Conservation (phyloP, 2,113 vertebrate species). For the Rhabdornis inornatus region DNA sequence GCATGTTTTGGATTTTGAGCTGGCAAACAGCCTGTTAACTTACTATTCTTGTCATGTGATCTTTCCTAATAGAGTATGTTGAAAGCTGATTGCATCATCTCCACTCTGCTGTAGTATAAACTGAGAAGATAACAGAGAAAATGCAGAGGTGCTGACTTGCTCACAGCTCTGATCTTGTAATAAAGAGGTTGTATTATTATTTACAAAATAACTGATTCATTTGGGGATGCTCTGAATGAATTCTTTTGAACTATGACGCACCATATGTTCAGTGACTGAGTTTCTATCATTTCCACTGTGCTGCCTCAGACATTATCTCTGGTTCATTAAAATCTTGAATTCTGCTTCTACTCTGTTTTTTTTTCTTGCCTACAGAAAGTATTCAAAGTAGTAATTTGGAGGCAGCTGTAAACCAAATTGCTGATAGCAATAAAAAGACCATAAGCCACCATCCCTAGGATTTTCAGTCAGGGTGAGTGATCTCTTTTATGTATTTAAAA, state of each 20-base stretch:
- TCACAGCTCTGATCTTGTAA: background rate
- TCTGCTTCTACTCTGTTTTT: background rate
- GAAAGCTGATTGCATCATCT: background rate
- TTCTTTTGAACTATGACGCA: background rate
- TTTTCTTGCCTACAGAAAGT: background rate
- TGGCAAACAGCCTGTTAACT: background rate
- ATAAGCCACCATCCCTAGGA: background rate
- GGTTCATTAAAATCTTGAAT: background rate
- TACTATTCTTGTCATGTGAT: background rate
- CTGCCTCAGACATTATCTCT: fast-evolving
- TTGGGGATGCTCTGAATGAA: background rate
- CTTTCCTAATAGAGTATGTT: background rate
- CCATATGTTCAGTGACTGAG: slow-evolving; percentile 9
- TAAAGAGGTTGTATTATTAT: background rate
- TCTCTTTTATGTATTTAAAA: background rate
- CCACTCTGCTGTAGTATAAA: background rate
- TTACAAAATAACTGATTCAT: background rate
- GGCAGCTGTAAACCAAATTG: background rate
- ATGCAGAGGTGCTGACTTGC: background rate
- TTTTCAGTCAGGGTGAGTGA: background rate
- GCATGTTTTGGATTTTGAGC: background rate
- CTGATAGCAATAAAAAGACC: background rate
- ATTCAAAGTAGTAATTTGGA: background rate
- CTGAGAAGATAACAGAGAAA: background rate
- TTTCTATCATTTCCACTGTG: background rate